phyloP scores from a whole-genome alignment of 2,797 vertebrate species.

The Oreortyx pictus region DNA sequence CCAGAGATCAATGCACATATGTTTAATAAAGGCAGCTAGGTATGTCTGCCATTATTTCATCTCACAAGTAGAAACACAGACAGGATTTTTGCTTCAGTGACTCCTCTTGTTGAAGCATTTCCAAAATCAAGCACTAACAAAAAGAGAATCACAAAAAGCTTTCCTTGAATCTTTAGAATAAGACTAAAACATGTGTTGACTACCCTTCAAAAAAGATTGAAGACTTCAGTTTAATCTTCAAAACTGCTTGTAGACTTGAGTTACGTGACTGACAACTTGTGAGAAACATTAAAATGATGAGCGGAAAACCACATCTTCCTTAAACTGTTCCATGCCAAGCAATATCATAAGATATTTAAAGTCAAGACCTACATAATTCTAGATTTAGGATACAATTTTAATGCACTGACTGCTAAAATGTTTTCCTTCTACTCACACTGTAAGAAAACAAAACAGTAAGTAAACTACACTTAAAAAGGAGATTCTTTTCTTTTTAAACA shows the following conservation, averaged over 20 bases:
- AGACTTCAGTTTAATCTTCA: slow-evolving; percentile 1
- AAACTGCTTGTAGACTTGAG: not conserved
- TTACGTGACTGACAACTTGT: not conserved
- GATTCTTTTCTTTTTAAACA: not conserved
- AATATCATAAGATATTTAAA: not conserved
- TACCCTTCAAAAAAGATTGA: slow-evolving; percentile 8
- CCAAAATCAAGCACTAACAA: not conserved
- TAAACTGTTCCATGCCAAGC: not conserved
- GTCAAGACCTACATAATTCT: not conserved
- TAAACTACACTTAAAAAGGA: not conserved
- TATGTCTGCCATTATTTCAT: not conserved
- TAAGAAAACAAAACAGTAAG: not conserved
- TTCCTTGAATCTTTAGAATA: not conserved
- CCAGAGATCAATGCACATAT: not conserved
- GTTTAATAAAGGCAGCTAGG: not conserved
- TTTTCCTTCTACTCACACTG: not conserved
- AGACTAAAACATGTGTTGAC: not conserved
- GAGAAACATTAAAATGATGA: not conserved
- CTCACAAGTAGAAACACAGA: not conserved
- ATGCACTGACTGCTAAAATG: not conserved
- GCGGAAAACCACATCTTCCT: not conserved
- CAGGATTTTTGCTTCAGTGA: not conserved
- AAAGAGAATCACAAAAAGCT: not conserved
- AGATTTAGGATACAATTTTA: not conserved
- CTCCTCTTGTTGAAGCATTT: not conserved